Percentiles rank a stretch among this genome's conserved stretches.
phyloP scores from a whole-genome alignment of 2,113 vertebrate genomes.

The Pteropus alecto region DNA sequence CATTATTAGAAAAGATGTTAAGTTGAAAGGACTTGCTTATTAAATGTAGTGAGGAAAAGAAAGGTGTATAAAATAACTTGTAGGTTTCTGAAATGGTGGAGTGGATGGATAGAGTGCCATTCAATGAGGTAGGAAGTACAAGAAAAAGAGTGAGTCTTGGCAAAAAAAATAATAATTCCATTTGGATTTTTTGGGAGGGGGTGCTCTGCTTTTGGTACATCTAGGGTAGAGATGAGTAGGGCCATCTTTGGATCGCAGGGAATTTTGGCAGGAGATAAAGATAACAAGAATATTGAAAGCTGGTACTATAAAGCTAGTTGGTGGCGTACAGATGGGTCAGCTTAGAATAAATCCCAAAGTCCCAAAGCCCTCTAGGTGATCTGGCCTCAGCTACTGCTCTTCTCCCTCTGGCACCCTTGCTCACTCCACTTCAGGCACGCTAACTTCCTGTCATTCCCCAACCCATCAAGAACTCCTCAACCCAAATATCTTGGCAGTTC shows the following conservation, averaged over 20 bases:
- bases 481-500: fast-evolving
- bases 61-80: neutral
- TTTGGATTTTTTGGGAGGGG: neutral
- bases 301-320: neutral
- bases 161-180: neutral
- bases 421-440: fast-evolving
- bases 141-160: neutral
- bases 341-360: neutral
- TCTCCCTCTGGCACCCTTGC: neutral
- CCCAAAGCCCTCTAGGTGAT: too few relatives aligned
- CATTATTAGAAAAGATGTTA: neutral
- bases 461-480: fast-evolving
- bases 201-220: neutral
- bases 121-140: neutral
- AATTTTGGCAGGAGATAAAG: neutral
- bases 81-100: neutral
- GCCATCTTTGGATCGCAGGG: neutral
- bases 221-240: neutral
- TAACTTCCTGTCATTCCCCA: neutral
- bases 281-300: neutral
- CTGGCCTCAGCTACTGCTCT: neutral
- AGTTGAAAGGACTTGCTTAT: neutral
- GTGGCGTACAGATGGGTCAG: neutral
- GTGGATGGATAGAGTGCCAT: neutral
- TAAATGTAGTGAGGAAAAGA: neutral